phyloP scores from a whole-genome alignment of 2,113 vertebrate genomes.

The Solenodon paradoxus region DNA sequence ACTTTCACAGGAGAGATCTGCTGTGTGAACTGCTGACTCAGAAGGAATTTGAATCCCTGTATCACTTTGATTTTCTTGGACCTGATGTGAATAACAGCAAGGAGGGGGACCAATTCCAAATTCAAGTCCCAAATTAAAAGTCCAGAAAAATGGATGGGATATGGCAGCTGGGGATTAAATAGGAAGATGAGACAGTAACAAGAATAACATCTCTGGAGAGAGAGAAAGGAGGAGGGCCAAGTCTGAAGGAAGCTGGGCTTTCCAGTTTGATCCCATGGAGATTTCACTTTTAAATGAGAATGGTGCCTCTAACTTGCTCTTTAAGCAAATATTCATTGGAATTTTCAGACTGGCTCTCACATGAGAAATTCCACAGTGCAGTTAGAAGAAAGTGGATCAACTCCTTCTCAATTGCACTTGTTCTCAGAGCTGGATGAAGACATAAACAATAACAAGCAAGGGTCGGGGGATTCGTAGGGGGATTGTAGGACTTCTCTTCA shows the following conservation, averaged over 20 bases:
- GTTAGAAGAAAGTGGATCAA: constrained; percentile 1
- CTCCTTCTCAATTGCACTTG: constrained; percentile 57
- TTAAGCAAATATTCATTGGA: neutral
- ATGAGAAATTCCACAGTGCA: neutral
- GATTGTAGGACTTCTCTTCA: neutral
- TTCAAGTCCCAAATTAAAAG: neutral
- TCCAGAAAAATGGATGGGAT: neutral
- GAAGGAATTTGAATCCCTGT: neutral
- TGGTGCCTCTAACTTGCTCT: neutral
- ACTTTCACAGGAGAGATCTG: neutral
- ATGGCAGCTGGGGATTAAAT: neutral
- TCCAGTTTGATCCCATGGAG: neutral
- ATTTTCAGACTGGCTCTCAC: neutral
- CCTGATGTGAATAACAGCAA: neutral
- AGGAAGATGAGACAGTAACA: neutral
- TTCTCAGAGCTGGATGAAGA: constrained; percentile 49
- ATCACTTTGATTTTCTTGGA: neutral
- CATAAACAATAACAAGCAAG: constrained; percentile 17
- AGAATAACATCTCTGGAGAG: neutral
- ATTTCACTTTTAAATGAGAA: neutral
- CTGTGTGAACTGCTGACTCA: neutral
- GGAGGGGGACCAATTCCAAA: neutral
- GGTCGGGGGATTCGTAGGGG: neutral
- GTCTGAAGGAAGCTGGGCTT: neutral
- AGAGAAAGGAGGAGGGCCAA: neutral